Evolutionary conservation across 2,797 vertebrate species (phyloP).

Genomic region (Lepilemur ruficaudatus): DNA sequence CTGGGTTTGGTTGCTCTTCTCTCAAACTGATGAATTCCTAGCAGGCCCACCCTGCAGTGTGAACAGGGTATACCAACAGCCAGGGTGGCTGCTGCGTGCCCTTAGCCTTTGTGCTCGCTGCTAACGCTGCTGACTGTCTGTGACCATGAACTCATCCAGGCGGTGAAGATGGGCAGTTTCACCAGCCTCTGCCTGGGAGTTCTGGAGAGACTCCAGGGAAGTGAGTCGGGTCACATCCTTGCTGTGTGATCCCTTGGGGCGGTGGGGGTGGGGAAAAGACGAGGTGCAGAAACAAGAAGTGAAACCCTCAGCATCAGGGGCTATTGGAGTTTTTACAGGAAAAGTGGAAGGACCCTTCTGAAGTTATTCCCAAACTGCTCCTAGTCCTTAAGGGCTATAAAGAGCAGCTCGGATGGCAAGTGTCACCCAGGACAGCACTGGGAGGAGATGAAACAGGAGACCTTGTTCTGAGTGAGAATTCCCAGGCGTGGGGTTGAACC

Average conservation of each 20-base stretch:
- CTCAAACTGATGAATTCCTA: neutral
- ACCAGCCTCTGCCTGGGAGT: neutral
- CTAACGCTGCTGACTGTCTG: accelerated
- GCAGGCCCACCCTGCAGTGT: neutral
- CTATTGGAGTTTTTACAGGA: slow-evolving; percentile 47
- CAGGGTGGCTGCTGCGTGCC: accelerated
- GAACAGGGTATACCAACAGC: neutral
- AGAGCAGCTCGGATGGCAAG: neutral
- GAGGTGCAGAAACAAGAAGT: neutral
- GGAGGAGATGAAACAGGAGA: neutral
- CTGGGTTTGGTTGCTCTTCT: neutral
- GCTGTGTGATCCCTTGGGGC: neutral
- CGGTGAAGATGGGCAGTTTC: neutral
- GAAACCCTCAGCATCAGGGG: neutral
- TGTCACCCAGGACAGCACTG: neutral
- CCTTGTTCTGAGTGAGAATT: neutral
- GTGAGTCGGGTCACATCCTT: neutral
- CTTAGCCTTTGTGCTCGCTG: neutral
- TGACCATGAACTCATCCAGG: neutral
- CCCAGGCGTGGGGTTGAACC: neutral
- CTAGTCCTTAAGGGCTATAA: neutral
- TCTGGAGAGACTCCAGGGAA: neutral
- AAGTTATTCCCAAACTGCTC: neutral
- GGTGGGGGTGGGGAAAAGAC: neutral
- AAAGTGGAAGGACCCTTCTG: slow-evolving; percentile 27